Evolutionary conservation across 64 coral and sea anemone species (phyloP), one percentile per base, ranked within the genome.

Genomic region (Anthopleura sola): DNA sequence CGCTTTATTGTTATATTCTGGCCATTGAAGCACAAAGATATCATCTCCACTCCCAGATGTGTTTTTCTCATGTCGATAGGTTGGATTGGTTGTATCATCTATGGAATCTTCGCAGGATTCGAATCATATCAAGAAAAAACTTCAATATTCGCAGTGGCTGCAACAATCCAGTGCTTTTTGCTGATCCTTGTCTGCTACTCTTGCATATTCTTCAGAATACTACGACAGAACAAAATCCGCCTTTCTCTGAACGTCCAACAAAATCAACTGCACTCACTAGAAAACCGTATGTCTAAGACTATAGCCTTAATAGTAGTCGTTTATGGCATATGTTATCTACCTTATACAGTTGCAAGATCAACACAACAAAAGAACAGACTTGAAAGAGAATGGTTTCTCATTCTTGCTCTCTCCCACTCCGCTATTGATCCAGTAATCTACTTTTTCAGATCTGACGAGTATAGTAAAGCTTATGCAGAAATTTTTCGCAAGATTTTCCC

Each of bases 11-110:
- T 71, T 34, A 71, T 71, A 34, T 71, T 71, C 66, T 71, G 66
- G 66, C 66, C 66, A 71, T 5, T 71, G 66, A 71, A 34, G 66
- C 66, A 71, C 66, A 71, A 71, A 34, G 66, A 71, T 71, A 71
- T 71, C 13, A 34, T 71, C 66, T 32, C 66, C 12, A 71, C 66
- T 71, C n/a, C n/a, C 3, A 71, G 66, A 34, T 71, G 66, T 15
- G 29, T 28, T 32, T 1, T 28, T 71, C 66, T 71, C 4, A 71
- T 71, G 14, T 31, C 66, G 23, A 2, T 71, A 32, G 9, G 28
- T 32, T 71, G 66, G 66, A 11, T 71, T 32, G 29, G 66, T 28
- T 71, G 66, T 34, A 32, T 71, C 34, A 34, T 71, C 29, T 71
- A 71, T 71, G 66, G 66, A 15, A 34, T 71, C 14, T 34, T 71